Evolutionary conservation across 2,797 vertebrate species (phyloP).

Genomic region (Buceros bicornis): DNA sequence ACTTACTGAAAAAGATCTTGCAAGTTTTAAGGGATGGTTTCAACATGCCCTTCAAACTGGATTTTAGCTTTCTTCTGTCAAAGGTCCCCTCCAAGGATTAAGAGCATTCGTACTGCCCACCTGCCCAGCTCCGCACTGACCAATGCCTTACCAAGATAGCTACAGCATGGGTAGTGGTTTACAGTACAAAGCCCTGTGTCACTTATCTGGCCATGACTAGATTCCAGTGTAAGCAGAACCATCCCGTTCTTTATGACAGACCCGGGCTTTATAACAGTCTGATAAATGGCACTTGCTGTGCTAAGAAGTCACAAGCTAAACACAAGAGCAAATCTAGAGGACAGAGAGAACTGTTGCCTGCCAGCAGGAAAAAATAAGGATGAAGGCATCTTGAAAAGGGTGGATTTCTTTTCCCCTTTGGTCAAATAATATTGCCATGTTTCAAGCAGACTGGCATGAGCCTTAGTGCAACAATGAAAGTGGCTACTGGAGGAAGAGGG

Average conservation of each 20-base stretch:
- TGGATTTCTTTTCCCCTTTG: not conserved
- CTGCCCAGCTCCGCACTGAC: not conserved
- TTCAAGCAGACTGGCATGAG: not conserved
- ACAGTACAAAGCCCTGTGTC: not conserved
- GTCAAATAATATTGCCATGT: not conserved
- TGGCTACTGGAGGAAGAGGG: not conserved
- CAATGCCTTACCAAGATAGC: not conserved
- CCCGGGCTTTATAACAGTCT: not conserved
- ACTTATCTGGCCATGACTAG: not conserved
- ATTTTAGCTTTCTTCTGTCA: not conserved
- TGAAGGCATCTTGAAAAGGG: not conserved
- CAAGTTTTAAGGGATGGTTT: not conserved
- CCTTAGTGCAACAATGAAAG: not conserved
- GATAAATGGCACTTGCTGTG: not conserved
- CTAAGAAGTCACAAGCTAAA: not conserved
- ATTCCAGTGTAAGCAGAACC: not conserved
- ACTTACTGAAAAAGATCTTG: not conserved
- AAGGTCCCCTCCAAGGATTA: not conserved
- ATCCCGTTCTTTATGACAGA: not conserved
- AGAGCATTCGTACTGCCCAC: fast-evolving
- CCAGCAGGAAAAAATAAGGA: not conserved
- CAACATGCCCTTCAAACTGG: not conserved
- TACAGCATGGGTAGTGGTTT: not conserved
- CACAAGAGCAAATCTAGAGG: not conserved
- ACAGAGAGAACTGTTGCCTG: not conserved